Evolutionary conservation across 1,140 invertebrate species (phyloP).

Genomic region (Drosophila aff.): DNA sequence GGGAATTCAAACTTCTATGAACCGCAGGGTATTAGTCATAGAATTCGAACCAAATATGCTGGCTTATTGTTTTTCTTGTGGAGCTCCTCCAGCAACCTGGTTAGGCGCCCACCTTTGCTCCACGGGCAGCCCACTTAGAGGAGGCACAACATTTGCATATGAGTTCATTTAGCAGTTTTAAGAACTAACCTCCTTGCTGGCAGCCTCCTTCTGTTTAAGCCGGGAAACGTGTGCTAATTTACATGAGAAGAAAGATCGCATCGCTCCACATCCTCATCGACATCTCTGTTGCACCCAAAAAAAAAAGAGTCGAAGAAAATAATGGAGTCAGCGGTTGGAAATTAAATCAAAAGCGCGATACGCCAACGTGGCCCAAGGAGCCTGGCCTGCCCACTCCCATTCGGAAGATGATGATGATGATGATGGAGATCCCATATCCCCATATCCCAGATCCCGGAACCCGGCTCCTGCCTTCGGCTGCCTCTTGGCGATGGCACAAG

Average conservation of each 20-base stretch:
- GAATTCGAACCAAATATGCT: neutral
- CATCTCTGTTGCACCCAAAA: conserved; percentile 63
- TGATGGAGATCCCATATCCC: conserved; percentile 42
- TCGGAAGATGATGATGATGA: conserved; percentile 66
- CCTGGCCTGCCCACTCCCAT: conserved; percentile 51
- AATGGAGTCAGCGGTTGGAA: conserved; percentile 55
- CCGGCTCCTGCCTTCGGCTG: conserved; percentile 16
- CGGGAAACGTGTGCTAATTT: conserved; percentile 81
- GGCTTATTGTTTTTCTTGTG: neutral
- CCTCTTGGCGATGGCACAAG: conserved; percentile 75
- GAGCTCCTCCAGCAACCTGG: conserved; percentile 1
- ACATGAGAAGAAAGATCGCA: conserved; percentile 75
- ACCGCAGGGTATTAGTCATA: conserved; percentile 37
- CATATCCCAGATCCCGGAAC: conserved; percentile 22
- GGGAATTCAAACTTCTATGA: conserved; percentile 41
- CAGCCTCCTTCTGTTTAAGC: conserved; percentile 61
- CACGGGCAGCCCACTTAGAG: conserved; percentile 71
- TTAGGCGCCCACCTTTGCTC: conserved; percentile 38
- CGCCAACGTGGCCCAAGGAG: conserved; percentile 66
- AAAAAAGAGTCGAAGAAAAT: conserved; percentile 5
- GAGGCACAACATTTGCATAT: conserved; percentile 73
- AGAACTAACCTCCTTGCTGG: conserved; percentile 68
- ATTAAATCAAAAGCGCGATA: conserved; percentile 82
- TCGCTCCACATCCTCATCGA: conserved; percentile 66
- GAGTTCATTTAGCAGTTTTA: conserved; percentile 80